Conservation (phyloP, 2,797 vertebrate genomes). For the Hippoglossus hippoglossus region DNA sequence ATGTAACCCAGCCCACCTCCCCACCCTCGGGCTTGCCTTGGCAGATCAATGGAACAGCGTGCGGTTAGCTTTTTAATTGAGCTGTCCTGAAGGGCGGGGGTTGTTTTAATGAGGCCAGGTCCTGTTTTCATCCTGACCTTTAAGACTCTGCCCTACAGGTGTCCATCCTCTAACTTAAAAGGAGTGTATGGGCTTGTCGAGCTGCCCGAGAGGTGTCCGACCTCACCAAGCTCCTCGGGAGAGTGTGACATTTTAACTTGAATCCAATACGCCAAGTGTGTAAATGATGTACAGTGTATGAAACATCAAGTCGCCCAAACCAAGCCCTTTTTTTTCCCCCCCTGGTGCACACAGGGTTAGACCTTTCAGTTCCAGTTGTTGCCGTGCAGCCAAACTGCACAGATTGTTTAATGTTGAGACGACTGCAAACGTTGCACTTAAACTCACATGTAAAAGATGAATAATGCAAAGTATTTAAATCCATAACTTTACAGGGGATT, state of each 20-base stretch:
- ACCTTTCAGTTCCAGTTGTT: neutral
- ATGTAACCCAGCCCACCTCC: slow-evolving; percentile 26
- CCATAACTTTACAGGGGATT: neutral
- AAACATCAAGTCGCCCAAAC: neutral
- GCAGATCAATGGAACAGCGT: slow-evolving; percentile 77
- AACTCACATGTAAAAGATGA: neutral
- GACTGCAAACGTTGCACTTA: too few species aligned
- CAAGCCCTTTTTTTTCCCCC: too few species aligned
- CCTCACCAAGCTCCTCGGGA: slow-evolving; percentile 45
- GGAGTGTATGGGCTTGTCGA: slow-evolving; percentile 65
- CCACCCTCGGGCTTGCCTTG: slow-evolving; percentile 49
- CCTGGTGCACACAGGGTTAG: neutral
- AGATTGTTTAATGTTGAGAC: too few species aligned
- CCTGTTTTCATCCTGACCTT: slow-evolving; percentile 81
- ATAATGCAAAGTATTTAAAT: too few species aligned
- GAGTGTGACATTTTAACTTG: slow-evolving; percentile 68
- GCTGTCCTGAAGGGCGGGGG: slow-evolving; percentile 70
- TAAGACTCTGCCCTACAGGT: slow-evolving; percentile 75
- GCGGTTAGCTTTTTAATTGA: slow-evolving; percentile 78
- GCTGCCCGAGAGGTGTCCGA: slow-evolving; percentile 50
- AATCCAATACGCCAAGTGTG: slow-evolving; percentile 2
- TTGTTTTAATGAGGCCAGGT: slow-evolving; percentile 79
- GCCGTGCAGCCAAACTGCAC: too few species aligned
- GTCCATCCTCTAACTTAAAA: slow-evolving; percentile 79
- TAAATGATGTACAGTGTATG: neutral